Conservation (phyloP, 2,113 vertebrate genomes). For the Pollimyrus isidori region DNA sequence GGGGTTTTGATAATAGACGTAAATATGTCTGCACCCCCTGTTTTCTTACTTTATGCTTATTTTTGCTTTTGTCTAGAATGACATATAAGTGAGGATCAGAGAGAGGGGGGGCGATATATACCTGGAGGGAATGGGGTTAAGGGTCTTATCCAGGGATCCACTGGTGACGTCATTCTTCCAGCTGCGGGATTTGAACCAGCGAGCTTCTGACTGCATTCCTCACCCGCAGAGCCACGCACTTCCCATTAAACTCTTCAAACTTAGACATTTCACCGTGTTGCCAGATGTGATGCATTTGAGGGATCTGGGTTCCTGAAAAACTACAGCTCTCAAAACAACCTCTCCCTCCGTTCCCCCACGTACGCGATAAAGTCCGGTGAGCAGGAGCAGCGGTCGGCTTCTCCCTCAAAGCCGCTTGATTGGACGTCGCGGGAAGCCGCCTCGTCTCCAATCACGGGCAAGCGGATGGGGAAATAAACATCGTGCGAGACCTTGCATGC, state of each 20-base stretch:
- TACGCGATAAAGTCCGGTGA: not conserved
- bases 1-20: not conserved
- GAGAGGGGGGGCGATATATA: not conserved
- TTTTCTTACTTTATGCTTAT: not conserved
- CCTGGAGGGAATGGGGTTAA: not conserved
- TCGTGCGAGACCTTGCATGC: not conserved
- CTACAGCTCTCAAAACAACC: not conserved
- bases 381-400: not conserved
- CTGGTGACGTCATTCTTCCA: not conserved
- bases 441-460: not conserved
- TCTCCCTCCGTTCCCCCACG: not conserved
- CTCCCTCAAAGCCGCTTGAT: conserved; percentile 10
- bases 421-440: not conserved
- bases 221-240: not conserved
- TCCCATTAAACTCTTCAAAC: not conserved
- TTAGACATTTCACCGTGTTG: not conserved
- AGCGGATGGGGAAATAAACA: not conserved
- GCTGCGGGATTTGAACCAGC: not conserved
- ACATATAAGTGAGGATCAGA: not conserved
- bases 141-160: not conserved
- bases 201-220: not conserved
- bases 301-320: not conserved
- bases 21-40: not conserved
- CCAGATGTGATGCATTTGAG: not conserved
- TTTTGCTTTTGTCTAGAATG: not conserved